phyloP scores from a whole-genome alignment of 2,797 vertebrate genomes.

The Stomatorhinus walkeri region DNA sequence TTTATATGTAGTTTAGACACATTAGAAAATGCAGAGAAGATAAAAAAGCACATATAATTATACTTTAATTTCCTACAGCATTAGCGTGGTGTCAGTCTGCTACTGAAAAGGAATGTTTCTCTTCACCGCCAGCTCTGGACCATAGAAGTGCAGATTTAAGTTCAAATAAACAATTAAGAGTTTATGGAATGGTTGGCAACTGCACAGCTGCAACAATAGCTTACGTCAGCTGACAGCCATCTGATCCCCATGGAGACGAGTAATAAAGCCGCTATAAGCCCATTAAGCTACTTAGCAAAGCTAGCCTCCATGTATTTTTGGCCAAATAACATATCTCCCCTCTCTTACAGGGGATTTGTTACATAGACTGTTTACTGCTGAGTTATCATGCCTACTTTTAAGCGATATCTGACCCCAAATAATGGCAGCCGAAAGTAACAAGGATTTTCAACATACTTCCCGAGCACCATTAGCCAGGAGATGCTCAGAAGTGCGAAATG shows the following conservation, averaged over 20 bases:
- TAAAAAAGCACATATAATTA: background rate
- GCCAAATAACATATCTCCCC: background rate
- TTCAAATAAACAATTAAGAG: constrained; percentile 8
- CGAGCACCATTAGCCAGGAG: constrained; percentile 12
- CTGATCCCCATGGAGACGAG: background rate
- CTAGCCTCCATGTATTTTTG: background rate
- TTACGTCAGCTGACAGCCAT: constrained; percentile 10
- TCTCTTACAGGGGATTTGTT: constrained; percentile 14
- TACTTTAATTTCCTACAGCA: background rate
- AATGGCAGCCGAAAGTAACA: constrained; percentile 17
- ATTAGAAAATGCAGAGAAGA: background rate
- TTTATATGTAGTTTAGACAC: background rate
- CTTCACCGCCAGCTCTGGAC: background rate
- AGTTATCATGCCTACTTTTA: constrained; percentile 15
- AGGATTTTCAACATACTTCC: background rate
- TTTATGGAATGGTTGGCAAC: constrained; percentile 11
- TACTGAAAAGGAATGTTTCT: background rate
- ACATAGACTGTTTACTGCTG: background rate
- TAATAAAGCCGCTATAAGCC: constrained; percentile 1
- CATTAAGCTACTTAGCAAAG: background rate
- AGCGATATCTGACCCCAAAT: constrained; percentile 19
- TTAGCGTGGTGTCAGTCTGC: background rate
- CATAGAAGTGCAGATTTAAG: background rate
- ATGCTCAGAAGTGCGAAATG: constrained; percentile 3
- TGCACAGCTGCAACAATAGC: background rate